Base-by-base conservation (phyloP, 2,113 vertebrate genomes). In the Anolis sagrei region DNA sequence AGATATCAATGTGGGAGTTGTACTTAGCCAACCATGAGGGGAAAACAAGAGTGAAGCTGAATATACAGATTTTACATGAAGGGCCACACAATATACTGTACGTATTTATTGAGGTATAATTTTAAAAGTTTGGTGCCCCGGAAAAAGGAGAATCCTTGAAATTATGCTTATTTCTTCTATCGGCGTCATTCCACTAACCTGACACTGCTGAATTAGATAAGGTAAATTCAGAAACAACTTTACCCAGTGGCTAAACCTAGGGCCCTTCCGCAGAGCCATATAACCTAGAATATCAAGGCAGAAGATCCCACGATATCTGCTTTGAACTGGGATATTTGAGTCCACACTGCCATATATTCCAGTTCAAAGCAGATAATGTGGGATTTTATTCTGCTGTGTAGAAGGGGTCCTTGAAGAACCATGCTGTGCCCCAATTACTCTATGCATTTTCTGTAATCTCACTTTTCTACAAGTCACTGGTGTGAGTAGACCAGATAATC, bases 1-100 rank as follows among this genome's bases (percentile, higher is more conserved):
- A 88, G 73, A 82, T 87, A 89, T 90, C 91, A 77, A 72, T 86
- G 39, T 82, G 91, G 86, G 88, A 32, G 66, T 91, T 90, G 89
- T 32, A 61, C 88, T 87, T 90, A 76, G 48, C 29, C 27, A 76
- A 29, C 14, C 27, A 51, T 10, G 9, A 51, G 27, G 49, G 48
- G n/a, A 23, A 51, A 23, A 32, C 48, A 51, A 27, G 49, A 51
- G 74, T 34, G 27, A 81, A 51, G 19, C 69, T 61, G 82, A 58
- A 84, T 14, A 51, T 16, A 73, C 79, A 36, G 77, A 92, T 61
- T 34, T 36, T 44, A 85, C 77, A 48, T 62, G 21, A 29, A 6
- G 66, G 8, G 0, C 64, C 3, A n/a, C 89, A 23, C n/a, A 84
- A 62, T 74, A 75, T 34, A 1, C 7, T 54, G 44, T 54, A 34